A percentile compares a stretch with the other conserved stretches of the same genome.
These are phyloP conservation scores for Patagioenas fasciata DNA, from an alignment of 2,113 vertebrate species.

Conservation along the genomic window DNA sequence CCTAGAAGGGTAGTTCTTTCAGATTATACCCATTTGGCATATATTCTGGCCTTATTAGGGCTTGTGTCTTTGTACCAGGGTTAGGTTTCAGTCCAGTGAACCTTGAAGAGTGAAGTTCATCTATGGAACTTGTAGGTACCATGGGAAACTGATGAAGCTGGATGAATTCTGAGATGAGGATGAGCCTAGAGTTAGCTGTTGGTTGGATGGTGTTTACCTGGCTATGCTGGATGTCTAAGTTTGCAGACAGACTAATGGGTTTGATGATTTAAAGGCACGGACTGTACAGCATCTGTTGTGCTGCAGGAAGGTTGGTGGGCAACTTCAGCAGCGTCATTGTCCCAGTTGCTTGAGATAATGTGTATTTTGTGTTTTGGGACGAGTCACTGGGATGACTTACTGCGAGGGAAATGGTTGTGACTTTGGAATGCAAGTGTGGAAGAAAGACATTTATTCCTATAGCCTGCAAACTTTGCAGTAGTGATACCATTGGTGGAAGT, in stretches of 20 bases:
- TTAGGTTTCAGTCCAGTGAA: not conserved
- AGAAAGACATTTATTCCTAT: not conserved
- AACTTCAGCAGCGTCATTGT: not conserved
- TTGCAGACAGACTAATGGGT: not conserved
- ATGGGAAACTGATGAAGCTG: not conserved
- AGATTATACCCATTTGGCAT: not conserved
- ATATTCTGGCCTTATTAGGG: not conserved
- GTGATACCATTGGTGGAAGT: not conserved
- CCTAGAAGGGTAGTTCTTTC: not conserved
- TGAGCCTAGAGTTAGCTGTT: not conserved
- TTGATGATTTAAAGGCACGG: not conserved
- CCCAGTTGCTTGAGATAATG: not conserved
- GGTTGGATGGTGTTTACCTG: not conserved
- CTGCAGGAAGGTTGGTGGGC: not conserved
- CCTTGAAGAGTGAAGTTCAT: fast-evolving
- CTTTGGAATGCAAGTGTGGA: not conserved
- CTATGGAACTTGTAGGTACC: not conserved
- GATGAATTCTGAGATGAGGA: not conserved
- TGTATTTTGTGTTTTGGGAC: not conserved
- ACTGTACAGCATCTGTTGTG: not conserved
- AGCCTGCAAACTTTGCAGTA: not conserved
- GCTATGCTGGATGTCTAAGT: not conserved
- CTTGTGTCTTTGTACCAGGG: not conserved
- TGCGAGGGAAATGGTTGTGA: not conserved
- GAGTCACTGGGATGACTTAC: not conserved